Base-by-base conservation (phyloP, 2,888 invertebrate genomes). In the Thymelicus lineola region DNA sequence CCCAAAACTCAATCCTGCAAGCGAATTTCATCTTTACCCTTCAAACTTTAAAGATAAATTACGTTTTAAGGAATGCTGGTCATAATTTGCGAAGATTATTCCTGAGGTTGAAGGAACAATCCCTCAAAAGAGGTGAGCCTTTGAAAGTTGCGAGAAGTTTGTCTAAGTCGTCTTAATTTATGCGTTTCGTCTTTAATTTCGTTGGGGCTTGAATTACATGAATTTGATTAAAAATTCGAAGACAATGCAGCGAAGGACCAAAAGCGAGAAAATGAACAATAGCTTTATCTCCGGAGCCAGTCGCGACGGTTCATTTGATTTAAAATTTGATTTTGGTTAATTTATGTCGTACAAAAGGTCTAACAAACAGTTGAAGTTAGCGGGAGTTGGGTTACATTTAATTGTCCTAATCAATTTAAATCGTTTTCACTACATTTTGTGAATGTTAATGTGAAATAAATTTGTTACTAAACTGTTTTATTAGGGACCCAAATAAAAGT, bases 111-210 rank as follows among this genome's bases (percentile, higher is more conserved):
- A 85, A 84, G 77, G 82, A 81, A 88, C 84, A 88, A 85, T 86
- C 79, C 84, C 77, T 86, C 85, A 86, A 88, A 87, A 86, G 82
- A 83, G 77, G 87, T 85, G 69, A 69, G 85, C 85, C 85, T 84
- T 87, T 86, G 80, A 89, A 87, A 86, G 83, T 85, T 84, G 81
- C 79, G 74, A 80, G 83, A 87, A 90, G 86, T 90, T 90, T 84
- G 81, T 78, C 82, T 84, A 84, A 85, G 84, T 86, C 80, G 76
- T 80, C 82, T 85, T 90, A 91, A 91, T 91, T 91, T 90, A 91
- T 90, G 88, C 90, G 87, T 84, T 84, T 82, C 84, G 82, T 82
- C 83, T 88, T 88, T 88, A 89, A 90, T 89, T 90, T 86, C 78
- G 83, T 86, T 82, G 82, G 76, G 76, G 75, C 73, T 75, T 76